Evolutionary conservation across 2,797 vertebrate genomes (phyloP).

Genomic region (Orientallactaga sibirica): DNA sequence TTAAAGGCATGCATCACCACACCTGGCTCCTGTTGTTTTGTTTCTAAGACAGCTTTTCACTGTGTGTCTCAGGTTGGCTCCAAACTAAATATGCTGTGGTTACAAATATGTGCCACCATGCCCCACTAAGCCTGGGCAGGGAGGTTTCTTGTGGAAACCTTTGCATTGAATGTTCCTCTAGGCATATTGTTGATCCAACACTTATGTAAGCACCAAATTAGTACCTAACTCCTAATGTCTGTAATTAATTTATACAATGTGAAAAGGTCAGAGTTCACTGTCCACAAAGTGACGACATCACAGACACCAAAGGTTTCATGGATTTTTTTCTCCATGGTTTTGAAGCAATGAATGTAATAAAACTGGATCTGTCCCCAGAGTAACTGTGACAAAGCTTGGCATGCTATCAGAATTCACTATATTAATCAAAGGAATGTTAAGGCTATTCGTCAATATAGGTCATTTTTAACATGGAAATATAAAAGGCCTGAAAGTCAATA

Average conservation of each 20-base stretch:
- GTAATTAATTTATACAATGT: background rate
- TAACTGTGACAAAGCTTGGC: constrained; percentile 14
- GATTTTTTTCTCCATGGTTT: background rate
- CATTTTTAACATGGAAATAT: constrained; percentile 53
- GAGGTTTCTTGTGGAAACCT: background rate
- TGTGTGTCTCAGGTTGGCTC: background rate
- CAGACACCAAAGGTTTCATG: background rate
- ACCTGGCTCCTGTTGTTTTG: too few species aligned
- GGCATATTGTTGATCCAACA: background rate
- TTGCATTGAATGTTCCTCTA: background rate
- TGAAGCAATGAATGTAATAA: constrained; percentile 25
- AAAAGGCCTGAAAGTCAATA: background rate
- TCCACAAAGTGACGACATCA: background rate
- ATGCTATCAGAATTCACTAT: background rate
- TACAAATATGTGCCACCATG: background rate
- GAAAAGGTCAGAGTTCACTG: background rate
- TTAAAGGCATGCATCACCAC: too few species aligned
- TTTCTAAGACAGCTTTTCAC: background rate
- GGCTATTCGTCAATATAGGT: background rate
- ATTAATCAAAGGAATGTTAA: constrained; percentile 26
- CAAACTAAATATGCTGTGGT: background rate
- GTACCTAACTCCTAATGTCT: background rate
- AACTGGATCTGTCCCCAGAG: background rate
- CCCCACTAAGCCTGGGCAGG: background rate
- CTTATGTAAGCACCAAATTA: background rate